Percentiles rank a stretch among this genome's conserved stretches.
phyloP scores from a whole-genome alignment of 2,888 invertebrate genomes.

The Nipponacmea schrenckii region DNA sequence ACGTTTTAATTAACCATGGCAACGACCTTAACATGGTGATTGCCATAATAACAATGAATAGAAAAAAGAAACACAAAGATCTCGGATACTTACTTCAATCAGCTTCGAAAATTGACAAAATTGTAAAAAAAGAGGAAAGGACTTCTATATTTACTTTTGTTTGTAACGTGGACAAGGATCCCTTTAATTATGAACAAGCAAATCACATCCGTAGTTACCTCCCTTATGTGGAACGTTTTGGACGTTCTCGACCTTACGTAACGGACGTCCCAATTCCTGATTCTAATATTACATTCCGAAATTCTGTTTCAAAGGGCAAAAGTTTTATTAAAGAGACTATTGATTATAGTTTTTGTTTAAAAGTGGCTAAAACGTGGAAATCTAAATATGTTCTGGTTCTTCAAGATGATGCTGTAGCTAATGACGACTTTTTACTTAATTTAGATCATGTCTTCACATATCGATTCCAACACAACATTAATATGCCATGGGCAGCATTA shows the following conservation, averaged over 20 bases:
- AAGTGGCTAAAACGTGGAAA: conserved; percentile 40
- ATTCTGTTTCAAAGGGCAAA: conserved; percentile 1
- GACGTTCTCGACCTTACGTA: conserved; percentile 23
- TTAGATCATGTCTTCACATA: conserved; percentile 44
- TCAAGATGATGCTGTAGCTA: conserved; percentile 63
- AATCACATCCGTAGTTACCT: conserved; percentile 37
- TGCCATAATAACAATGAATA: conserved; percentile 48
- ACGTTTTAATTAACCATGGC: not conserved
- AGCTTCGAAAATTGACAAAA: conserved; percentile 36
- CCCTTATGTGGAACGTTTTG: conserved; percentile 39
- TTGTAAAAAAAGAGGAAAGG: conserved; percentile 28
- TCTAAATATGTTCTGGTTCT: conserved; percentile 54
- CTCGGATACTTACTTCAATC: conserved; percentile 53
- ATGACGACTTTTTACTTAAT: conserved; percentile 43
- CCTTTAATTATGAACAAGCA: conserved; percentile 46
- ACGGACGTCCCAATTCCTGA: conserved; percentile 19
- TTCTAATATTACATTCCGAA: not conserved
- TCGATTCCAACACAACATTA: conserved; percentile 38
- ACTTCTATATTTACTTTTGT: conserved; percentile 43
- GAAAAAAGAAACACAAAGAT: conserved; percentile 32
- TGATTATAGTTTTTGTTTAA: conserved; percentile 62
- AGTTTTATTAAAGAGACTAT: conserved; percentile 55
- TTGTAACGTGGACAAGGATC: conserved; percentile 59
- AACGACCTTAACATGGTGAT: conserved; percentile 37
- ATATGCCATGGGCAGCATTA: conserved; percentile 22